Percentiles rank a stretch among this genome's conserved stretches.
Evolutionary conservation across 2,113 vertebrate species (phyloP).

Genomic region (Nematolebias whitei): DNA sequence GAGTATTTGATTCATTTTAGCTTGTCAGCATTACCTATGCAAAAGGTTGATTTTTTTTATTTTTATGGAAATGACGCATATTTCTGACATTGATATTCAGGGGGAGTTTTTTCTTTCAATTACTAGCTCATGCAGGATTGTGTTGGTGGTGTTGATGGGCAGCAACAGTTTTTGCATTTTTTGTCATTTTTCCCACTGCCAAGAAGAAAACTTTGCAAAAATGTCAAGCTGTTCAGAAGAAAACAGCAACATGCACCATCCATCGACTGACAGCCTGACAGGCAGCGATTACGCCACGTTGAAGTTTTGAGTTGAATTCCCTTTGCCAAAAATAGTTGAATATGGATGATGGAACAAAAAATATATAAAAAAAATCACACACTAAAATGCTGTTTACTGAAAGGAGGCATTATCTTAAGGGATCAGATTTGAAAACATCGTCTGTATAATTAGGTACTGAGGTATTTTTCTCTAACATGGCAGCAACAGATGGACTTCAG

Average conservation of each 20-base stretch:
- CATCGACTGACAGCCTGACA: constrained; percentile 60
- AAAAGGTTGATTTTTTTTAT: too few relatives aligned
- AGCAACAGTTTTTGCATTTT: constrained; percentile 14
- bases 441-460: constrained; percentile 34
- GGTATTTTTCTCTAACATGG: constrained; percentile 32
- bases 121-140: constrained; percentile 3
- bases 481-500: constrained; percentile 43
- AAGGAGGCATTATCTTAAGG: constrained; percentile 23
- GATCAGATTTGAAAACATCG: constrained; percentile 19
- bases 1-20: not conserved
- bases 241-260: constrained; percentile 38
- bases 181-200: constrained; percentile 34
- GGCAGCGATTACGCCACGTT: constrained; percentile 52
- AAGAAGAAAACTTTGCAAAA: constrained; percentile 35
- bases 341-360: constrained; percentile 4
- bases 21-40: too few relatives aligned
- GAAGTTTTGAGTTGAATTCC: constrained; percentile 44
- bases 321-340: constrained; percentile 20
- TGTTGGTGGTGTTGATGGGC: constrained; percentile 31
- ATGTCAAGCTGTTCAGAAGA: constrained; percentile 32
- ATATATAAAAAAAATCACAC: constrained; percentile 1
- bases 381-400: not conserved
- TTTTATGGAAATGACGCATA: not conserved
- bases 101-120: not conserved
- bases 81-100: not conserved